phyloP scores from a whole-genome alignment of 2,888 invertebrate species.

The Drosophila demipolita region DNA sequence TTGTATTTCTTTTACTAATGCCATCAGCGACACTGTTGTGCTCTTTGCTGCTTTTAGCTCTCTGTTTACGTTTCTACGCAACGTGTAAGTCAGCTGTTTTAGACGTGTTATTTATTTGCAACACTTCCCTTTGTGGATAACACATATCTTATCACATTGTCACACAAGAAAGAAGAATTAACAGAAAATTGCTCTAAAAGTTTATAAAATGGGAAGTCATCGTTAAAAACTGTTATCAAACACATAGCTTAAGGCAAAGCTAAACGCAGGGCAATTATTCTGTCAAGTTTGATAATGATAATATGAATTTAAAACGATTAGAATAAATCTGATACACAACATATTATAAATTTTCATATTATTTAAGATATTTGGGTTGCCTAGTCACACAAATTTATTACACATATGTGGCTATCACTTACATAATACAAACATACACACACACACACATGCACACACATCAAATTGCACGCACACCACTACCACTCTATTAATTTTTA shows the following conservation, averaged over 20 bases:
- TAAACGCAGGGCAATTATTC: neutral
- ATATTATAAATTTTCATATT: neutral
- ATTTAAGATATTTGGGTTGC: neutral
- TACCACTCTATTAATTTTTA: conserved; percentile 4
- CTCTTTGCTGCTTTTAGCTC: neutral
- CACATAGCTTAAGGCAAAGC: neutral
- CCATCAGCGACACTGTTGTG: neutral
- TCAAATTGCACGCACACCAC: neutral
- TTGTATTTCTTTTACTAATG: neutral
- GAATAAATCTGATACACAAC: neutral
- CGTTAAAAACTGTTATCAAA: neutral
- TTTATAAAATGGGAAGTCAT: neutral
- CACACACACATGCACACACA: neutral
- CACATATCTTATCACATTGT: neutral
- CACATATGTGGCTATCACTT: neutral
- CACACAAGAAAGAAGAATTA: neutral
- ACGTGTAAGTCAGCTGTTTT: neutral
- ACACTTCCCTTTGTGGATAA: neutral
- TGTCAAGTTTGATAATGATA: conserved; percentile 1
- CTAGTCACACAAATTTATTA: neutral
- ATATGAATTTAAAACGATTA: neutral
- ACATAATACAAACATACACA: neutral
- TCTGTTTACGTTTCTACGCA: conserved; percentile 1
- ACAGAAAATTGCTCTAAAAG: neutral
- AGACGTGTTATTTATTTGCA: neutral